Evolutionary conservation across 2,113 vertebrate genomes (phyloP).

Genomic region (Maccullochella peelii): DNA sequence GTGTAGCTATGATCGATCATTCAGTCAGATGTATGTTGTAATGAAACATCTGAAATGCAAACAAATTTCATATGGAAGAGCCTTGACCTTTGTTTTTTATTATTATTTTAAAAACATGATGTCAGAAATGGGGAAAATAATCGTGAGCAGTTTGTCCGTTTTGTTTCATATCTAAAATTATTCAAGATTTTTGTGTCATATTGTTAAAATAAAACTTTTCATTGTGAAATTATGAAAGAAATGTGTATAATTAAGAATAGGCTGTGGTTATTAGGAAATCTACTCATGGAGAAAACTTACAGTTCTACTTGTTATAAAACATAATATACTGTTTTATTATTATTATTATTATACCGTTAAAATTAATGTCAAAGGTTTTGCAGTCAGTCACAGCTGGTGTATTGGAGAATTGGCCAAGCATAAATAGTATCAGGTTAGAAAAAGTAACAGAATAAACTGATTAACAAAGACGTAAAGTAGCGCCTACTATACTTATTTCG

Average conservation of each 20-base stretch:
- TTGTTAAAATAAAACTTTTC: slow-evolving; percentile 71
- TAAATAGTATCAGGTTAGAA: not conserved
- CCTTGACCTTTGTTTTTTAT: slow-evolving; percentile 41
- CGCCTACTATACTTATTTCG: too few relatives aligned
- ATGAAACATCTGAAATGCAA: slow-evolving; percentile 50
- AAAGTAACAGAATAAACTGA: not conserved
- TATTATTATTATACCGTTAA: not conserved
- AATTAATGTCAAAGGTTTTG: too few relatives aligned
- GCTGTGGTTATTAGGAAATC: not conserved
- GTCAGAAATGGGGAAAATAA: slow-evolving; percentile 35
- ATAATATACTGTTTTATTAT: not conserved
- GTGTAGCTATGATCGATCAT: slow-evolving; percentile 53
- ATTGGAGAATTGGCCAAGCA: too few relatives aligned
- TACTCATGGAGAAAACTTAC: not conserved
- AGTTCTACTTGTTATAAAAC: not conserved
- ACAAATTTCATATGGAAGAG: slow-evolving; percentile 36
- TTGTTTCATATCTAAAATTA: slow-evolving; percentile 70
- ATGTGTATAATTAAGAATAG: slow-evolving; percentile 2
- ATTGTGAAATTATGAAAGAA: slow-evolving; percentile 67
- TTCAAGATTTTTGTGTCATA: slow-evolving; percentile 66
- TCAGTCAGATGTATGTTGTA: slow-evolving; percentile 49
- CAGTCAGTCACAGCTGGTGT: too few relatives aligned
- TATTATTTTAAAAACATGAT: slow-evolving; percentile 42
- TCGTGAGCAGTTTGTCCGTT: slow-evolving; percentile 54
- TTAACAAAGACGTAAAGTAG: not conserved